Conservation (phyloP, 2,888 invertebrate species). For the Criorhina ranunculi region DNA sequence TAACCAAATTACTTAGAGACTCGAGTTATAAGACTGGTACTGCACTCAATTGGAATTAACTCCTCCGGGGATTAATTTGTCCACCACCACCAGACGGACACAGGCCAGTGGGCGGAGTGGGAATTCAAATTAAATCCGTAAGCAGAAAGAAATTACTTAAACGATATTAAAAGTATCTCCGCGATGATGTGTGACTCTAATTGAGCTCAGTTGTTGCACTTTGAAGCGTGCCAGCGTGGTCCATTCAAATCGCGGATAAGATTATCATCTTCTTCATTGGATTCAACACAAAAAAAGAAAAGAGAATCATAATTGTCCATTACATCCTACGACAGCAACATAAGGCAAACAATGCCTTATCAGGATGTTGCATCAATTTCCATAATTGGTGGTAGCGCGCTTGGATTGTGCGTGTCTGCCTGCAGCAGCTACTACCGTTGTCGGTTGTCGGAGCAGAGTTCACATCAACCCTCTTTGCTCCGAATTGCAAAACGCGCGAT, state of each 20-base stretch:
- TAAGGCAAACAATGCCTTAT: slow-evolving; percentile 63
- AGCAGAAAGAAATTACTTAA: slow-evolving; percentile 56
- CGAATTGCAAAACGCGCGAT: slow-evolving; percentile 32
- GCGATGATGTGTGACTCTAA: slow-evolving; percentile 63
- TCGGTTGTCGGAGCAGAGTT: background rate
- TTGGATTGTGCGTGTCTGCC: slow-evolving; percentile 5
- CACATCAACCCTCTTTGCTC: slow-evolving; percentile 5
- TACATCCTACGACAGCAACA: slow-evolving; percentile 30
- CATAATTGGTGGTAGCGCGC: slow-evolving; percentile 66
- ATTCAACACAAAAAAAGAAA: slow-evolving; percentile 23
- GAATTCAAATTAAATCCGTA: slow-evolving; percentile 68
- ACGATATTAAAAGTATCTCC: slow-evolving; percentile 65
- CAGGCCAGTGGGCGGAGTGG: slow-evolving; percentile 57
- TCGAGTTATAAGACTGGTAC: slow-evolving; percentile 43
- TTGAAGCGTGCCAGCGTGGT: slow-evolving; percentile 42
- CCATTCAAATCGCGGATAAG: slow-evolving; percentile 23
- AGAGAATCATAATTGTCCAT: slow-evolving; percentile 44
- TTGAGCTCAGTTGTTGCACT: slow-evolving; percentile 58
- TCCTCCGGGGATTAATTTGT: slow-evolving; percentile 37
- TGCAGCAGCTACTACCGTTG: slow-evolving; percentile 15
- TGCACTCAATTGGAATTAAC: slow-evolving; percentile 39
- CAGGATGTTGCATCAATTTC: slow-evolving; percentile 71
- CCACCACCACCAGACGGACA: background rate
- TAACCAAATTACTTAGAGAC: slow-evolving; percentile 66
- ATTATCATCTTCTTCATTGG: slow-evolving; percentile 55